Conservation (phyloP, 2,113 vertebrate species). For the Cephalopterus ornatus region DNA sequence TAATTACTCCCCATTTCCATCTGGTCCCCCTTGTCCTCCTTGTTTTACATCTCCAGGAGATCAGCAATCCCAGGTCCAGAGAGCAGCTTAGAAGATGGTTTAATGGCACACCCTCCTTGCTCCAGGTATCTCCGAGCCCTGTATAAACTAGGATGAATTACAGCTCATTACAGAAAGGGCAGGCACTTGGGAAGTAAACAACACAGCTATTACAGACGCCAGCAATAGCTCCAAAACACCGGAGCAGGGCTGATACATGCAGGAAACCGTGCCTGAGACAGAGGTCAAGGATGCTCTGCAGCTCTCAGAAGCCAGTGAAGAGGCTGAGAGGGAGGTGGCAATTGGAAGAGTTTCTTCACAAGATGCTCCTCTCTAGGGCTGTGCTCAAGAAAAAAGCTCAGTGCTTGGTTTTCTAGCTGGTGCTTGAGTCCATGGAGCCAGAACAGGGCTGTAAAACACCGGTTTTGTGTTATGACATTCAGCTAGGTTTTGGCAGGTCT, state of each 20-base stretch:
- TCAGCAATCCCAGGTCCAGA: not conserved
- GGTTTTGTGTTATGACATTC: not conserved
- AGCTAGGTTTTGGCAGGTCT: not conserved
- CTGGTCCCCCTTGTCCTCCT: not conserved
- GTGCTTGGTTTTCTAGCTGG: not conserved
- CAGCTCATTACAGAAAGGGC: slow-evolving; percentile 38
- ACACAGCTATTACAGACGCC: not conserved
- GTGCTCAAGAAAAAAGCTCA: not conserved
- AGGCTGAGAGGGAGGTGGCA: not conserved
- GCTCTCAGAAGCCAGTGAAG: not conserved
- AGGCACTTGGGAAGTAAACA: slow-evolving; percentile 34
- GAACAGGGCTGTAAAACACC: not conserved
- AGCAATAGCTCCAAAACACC: not conserved
- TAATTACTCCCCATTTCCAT: not conserved
- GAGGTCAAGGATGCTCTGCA: slow-evolving; percentile 1
- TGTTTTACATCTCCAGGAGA: not conserved
- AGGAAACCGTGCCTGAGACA: not conserved
- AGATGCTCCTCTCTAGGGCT: not conserved
- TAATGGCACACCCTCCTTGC: not conserved
- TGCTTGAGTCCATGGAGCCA: not conserved
- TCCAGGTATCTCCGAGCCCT: not conserved
- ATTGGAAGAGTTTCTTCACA: not conserved
- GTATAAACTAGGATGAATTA: not conserved
- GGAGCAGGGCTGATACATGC: not conserved
- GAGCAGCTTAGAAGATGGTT: not conserved